Conservation (phyloP, 1,140 invertebrate species). For the Euwallacea fornicatus region DNA sequence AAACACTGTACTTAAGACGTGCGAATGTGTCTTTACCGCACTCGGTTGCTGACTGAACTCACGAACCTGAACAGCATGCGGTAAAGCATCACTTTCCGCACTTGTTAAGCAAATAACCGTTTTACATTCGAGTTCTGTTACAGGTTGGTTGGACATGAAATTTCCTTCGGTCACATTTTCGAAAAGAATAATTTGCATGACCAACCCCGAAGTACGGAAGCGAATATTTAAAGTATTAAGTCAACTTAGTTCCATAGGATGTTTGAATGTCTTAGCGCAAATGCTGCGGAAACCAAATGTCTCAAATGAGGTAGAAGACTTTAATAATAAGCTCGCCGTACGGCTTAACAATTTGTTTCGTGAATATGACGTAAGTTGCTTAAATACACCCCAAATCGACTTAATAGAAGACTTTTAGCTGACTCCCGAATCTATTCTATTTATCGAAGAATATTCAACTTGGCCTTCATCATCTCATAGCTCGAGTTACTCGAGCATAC, state of each 20-base stretch:
- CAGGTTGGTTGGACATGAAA: constrained; percentile 26
- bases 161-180: constrained; percentile 30
- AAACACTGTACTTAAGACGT: too few relatives aligned
- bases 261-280: constrained; percentile 18
- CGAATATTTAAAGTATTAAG: constrained; percentile 25
- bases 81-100: too few relatives aligned
- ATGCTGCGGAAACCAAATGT: not conserved
- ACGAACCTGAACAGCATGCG: too few relatives aligned
- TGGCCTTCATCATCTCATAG: not conserved
- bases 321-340: not conserved
- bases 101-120: too few relatives aligned
- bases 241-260: constrained; percentile 17
- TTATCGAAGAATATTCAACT: constrained; percentile 8
- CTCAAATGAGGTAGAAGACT: not conserved
- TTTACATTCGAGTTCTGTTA: not conserved
- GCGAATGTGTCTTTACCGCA: too few relatives aligned
- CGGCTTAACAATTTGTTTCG: constrained; percentile 9
- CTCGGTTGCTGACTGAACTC: too few relatives aligned
- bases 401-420: constrained; percentile 10
- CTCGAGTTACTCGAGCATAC: not conserved
- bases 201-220: constrained; percentile 18
- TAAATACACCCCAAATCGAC: not conserved
- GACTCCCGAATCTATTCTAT: constrained; percentile 25
- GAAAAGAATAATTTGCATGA: constrained; percentile 22
- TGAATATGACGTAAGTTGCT: constrained; percentile 8